Conservation (phyloP, 2,797 vertebrate genomes). For the Tachyglossus aculeatus region DNA sequence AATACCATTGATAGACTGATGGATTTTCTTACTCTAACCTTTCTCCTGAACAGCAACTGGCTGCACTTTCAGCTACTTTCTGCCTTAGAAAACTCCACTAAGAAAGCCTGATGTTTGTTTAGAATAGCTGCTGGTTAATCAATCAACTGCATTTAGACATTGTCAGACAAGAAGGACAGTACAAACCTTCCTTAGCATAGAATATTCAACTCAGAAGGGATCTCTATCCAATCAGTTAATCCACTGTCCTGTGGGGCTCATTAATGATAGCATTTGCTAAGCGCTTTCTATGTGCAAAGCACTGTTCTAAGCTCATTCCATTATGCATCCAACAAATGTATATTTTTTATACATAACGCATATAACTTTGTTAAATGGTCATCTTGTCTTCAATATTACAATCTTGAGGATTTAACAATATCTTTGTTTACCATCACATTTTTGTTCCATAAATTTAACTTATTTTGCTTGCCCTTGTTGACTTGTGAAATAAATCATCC, state of each 20-base stretch:
- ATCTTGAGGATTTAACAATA: background rate
- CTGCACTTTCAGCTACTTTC: background rate
- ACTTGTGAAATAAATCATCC: background rate
- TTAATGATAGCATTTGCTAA: no score
- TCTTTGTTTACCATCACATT: background rate
- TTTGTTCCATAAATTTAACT: background rate
- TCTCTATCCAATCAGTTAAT: background rate
- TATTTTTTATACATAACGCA: no score
- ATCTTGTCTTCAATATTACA: background rate
- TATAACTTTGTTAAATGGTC: background rate
- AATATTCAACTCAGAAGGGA: background rate
- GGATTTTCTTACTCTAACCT: background rate
- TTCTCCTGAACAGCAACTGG: background rate
- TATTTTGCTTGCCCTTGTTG: background rate
- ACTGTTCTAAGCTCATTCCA: background rate
- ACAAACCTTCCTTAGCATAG: background rate
- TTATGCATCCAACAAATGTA: background rate
- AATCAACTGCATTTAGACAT: background rate
- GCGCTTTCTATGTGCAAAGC: no score
- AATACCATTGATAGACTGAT: no score
- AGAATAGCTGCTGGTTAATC: background rate
- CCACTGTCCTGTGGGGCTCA: background rate
- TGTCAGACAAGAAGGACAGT: background rate
- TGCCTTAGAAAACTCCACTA: background rate
- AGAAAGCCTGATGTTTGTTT: no score